Conservation (phyloP, 2,797 vertebrate genomes). For the Siniperca obscura region DNA sequence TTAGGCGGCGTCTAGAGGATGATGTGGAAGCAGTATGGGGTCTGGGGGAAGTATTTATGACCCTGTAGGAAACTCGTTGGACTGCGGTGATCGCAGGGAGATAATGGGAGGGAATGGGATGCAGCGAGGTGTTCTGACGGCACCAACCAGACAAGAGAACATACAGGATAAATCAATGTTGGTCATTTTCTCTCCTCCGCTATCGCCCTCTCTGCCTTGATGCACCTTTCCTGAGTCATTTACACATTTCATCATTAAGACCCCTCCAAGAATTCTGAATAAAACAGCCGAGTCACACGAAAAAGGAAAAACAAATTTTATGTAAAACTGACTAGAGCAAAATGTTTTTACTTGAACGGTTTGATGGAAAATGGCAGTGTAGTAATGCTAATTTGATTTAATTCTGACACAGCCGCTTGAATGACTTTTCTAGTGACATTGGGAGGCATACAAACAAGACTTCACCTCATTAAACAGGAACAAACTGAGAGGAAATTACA, state of each 20-base stretch:
- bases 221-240: constrained; percentile 80
- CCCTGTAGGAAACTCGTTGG: constrained; percentile 95
- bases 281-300: constrained; percentile 43
- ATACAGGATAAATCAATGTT: constrained; percentile 98
- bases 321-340: constrained; percentile 54
- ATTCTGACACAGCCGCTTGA: constrained; percentile 96
- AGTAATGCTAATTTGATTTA: constrained; percentile 93
- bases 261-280: constrained; percentile 81
- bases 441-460: constrained; percentile 99
- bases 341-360: constrained; percentile 72
- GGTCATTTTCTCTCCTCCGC: constrained; percentile 89
- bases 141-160: constrained; percentile 95
- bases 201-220: constrained; percentile 72
- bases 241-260: constrained; percentile 91
- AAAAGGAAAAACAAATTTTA: constrained; percentile 49
- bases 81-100: constrained; percentile 92
- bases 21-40: constrained; percentile 96
- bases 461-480: constrained; percentile 99
- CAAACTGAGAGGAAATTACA: constrained; percentile 99
- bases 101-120: constrained; percentile 98
- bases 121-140: constrained; percentile 96
- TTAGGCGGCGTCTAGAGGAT: constrained; percentile 92
- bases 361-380: constrained; percentile 84
- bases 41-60: constrained; percentile 94
- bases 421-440: constrained; percentile 96